Evolutionary conservation across 1,140 invertebrate species (phyloP).

Genomic region (Cyclargus thomasi): DNA sequence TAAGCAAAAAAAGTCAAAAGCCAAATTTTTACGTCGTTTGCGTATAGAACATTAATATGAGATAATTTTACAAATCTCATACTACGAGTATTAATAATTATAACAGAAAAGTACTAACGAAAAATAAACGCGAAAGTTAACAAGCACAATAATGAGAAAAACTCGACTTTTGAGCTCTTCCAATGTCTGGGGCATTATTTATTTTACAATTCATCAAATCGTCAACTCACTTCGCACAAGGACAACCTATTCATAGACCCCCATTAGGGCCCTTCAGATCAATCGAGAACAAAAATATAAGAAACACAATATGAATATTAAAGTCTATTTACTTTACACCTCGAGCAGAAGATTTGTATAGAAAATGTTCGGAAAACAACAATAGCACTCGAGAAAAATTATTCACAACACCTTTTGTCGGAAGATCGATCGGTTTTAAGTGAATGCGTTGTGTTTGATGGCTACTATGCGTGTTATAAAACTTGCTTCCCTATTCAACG

Average conservation of each 20-base stretch:
- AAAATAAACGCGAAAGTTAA: not conserved
- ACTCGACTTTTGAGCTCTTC: constrained; percentile 9
- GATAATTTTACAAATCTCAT: too few relatives aligned
- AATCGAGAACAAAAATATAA: constrained; percentile 64
- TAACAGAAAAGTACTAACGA: not conserved
- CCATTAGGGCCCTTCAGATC: constrained; percentile 56
- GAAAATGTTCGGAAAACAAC: constrained; percentile 53
- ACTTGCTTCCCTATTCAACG: too few relatives aligned
- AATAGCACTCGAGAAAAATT: constrained; percentile 58
- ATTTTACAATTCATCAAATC: constrained; percentile 48
- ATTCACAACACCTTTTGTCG: constrained; percentile 42
- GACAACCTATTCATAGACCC: constrained; percentile 67
- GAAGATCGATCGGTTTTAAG: constrained; percentile 38
- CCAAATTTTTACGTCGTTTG: too few relatives aligned
- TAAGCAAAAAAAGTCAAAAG: too few relatives aligned
- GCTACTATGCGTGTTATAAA: constrained; percentile 16
- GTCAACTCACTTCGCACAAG: constrained; percentile 55
- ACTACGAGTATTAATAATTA: too few relatives aligned
- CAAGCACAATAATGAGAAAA: not conserved
- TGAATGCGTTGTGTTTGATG: constrained; percentile 33
- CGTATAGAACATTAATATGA: too few relatives aligned
- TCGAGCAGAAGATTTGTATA: constrained; percentile 49
- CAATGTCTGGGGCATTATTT: constrained; percentile 17
- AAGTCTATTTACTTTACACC: constrained; percentile 41
- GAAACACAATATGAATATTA: constrained; percentile 65